These are phyloP conservation scores for Choloepus didactylus DNA, from an alignment of 2,797 vertebrate species.

Conservation along the genomic window DNA sequence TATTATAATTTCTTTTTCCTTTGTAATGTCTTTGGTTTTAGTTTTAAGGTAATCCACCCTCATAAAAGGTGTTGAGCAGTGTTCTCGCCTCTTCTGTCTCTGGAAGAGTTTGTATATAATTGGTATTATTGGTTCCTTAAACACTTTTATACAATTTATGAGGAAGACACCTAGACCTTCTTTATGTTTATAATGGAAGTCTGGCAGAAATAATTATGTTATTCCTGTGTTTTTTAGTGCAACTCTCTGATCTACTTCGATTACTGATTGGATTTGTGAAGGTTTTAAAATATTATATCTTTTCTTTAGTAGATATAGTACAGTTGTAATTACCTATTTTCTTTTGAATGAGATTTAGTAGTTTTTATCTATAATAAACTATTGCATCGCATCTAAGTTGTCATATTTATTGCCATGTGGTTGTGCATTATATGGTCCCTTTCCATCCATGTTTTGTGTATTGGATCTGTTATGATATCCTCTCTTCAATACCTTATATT, in stretches of 20 bases:
- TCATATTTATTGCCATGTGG: no score
- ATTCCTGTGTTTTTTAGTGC: background rate
- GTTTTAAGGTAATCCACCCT: background rate
- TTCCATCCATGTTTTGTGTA: background rate
- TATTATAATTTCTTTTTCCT: background rate
- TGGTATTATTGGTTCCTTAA: background rate
- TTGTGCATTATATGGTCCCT: background rate
- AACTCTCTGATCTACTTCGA: no score
- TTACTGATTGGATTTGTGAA: background rate
- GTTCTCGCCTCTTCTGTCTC: background rate
- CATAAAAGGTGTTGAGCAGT: background rate
- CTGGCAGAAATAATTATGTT: background rate
- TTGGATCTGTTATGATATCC: background rate
- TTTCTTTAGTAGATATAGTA: background rate
- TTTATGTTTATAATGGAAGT: background rate
- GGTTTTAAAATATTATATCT: background rate
- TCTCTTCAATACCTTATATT: background rate
- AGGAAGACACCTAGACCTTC: background rate
- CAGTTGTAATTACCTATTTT: background rate
- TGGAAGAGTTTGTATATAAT: background rate
- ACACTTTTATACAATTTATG: background rate
- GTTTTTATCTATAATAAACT: background rate
- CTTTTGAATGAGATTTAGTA: background rate
- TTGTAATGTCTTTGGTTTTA: background rate
- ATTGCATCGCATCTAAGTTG: no score